Evolutionary conservation across 1,140 invertebrate species (phyloP).

Genomic region (Ceratosolen solmsi): DNA sequence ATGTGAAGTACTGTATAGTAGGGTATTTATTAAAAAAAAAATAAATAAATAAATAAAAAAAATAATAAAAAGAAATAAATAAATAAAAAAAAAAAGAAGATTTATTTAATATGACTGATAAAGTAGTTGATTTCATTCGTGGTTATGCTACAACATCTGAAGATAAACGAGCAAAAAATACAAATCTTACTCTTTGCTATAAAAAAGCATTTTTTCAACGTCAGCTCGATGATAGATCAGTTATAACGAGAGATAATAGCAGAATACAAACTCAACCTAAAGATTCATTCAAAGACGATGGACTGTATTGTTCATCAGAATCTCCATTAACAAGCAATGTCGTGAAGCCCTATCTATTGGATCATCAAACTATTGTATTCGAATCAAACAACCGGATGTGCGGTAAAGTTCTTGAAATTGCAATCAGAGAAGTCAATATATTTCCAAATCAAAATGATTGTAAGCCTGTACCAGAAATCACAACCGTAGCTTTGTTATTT

Average conservation of each 20-base stretch:
- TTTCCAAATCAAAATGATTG: slow-evolving; percentile 38
- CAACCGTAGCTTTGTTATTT: slow-evolving; percentile 61
- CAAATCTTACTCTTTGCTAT: slow-evolving; percentile 30
- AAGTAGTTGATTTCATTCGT: slow-evolving; percentile 35
- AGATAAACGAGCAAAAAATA: slow-evolving; percentile 33
- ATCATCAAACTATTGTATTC: slow-evolving; percentile 53
- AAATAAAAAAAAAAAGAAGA: too few species aligned
- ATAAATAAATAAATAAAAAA: neutral
- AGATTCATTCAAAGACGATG: slow-evolving; percentile 59
- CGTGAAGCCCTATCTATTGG: slow-evolving; percentile 60
- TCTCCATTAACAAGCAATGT: slow-evolving; percentile 61
- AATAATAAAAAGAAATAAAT: neutral
- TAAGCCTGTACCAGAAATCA: slow-evolving; percentile 53
- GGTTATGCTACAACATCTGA: slow-evolving; percentile 25
- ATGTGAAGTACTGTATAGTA: slow-evolving; percentile 4
- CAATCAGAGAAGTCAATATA: slow-evolving; percentile 64
- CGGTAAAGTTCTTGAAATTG: slow-evolving; percentile 66
- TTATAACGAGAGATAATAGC: slow-evolving; percentile 52
- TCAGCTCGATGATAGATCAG: slow-evolving; percentile 50
- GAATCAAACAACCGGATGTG: slow-evolving; percentile 47
- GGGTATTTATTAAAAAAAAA: neutral
- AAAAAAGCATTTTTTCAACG: slow-evolving; percentile 41
- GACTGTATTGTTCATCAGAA: slow-evolving; percentile 60
- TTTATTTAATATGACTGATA: slow-evolving; percentile 39
- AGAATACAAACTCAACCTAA: slow-evolving; percentile 33